Base-by-base conservation (phyloP, 1,140 invertebrate species). In the Achatina immaculata region DNA sequence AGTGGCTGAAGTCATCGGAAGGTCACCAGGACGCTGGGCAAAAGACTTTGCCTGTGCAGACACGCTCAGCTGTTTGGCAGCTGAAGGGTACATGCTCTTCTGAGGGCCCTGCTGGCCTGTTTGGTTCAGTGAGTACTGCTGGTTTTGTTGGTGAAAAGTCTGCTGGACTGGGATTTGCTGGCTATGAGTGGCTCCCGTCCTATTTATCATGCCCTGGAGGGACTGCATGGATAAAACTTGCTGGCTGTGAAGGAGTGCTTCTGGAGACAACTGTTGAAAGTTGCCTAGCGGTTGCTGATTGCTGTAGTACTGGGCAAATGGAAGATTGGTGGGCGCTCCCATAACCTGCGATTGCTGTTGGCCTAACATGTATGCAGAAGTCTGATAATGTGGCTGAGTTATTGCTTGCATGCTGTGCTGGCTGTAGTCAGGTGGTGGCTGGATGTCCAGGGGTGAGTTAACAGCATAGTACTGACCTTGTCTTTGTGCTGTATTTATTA, bases 11-110 rank as follows among this genome's bases (percentile, higher is more conserved):
- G 68, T 11, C 45, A 72, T 38, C 38, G 66, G 66, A 28, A 80
- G 78, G 24, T 80, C 45, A 40, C 31, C 42, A 42, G 78, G 68
- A 38, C 68, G 78, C 36, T 69, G 65, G 21, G 38, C 38, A 55
- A 38, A 36, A 34, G 48, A 34, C 24, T 51, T 62, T 6, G 36
- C 34, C 28, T 34, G 45, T 24, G 48, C 28, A 4, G n/a, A 6
- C 1, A 9, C 72, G 7, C 38, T 69, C 3, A 9, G 21, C 31
- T 74, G 45, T 42, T 9, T 42, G 14, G 11, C 3, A 11, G 1
- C 31, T 43, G 42, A 14, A 28, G 21, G 9, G 16, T 19, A 42
- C 6, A 74, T 2, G 31, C 28, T 36, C 55, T 76, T 48, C 16
- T 62, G 48, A 31, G 11, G 0, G 9, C 19, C 21, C 36, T 73